Base-by-base conservation (phyloP, 2,113 vertebrate genomes). In the Marmota monax region DNA sequence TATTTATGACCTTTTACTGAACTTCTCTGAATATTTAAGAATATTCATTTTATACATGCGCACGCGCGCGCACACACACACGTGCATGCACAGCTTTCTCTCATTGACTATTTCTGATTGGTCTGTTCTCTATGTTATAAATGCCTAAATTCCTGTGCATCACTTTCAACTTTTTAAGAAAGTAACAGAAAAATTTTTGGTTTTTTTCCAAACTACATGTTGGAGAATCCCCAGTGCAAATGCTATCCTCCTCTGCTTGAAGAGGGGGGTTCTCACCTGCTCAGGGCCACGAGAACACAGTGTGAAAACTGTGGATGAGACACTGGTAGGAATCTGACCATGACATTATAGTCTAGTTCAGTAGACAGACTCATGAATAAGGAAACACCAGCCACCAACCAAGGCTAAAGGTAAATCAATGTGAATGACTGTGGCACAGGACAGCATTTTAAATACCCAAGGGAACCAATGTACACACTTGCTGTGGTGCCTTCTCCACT, bases 11-110 rank as follows among this genome's bases (percentile, higher is more conserved):
- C 8, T 77, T 37, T 82, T 87, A 42, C 23, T 51, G 11, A 63
- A 69, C 37, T 90, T 93, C 82, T 96, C 82, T 56, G n/a, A 70
- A 93, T 45, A 45, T 45, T 45, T 45, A 45, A 45, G 45, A 45
- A 45, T 45, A 9, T 45, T 45, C 8, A 45, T 45, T 45, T 45
- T 45, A 45, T 45, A 45, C 45, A 45, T 45, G 45, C 45, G 8
- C 45, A 45, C 45, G 7, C 42, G 7, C 42, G 7, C 10, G n/a
- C n/a, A 83, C 51, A 84, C 34, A 70, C 2, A 58, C 10, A 77
- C 10, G 76, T 39, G 70, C 34, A 70, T 1, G 45, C 9, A 77
- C 13, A 29, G 65, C 17, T 87, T 80, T n/a, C 7, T 73, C 73
- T 80, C 45, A 53, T 65, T n/a, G 7, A n/a, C 23, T 32, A 48